phyloP scores from a whole-genome alignment of 2,113 vertebrate genomes.

The Alouatta palliata region DNA sequence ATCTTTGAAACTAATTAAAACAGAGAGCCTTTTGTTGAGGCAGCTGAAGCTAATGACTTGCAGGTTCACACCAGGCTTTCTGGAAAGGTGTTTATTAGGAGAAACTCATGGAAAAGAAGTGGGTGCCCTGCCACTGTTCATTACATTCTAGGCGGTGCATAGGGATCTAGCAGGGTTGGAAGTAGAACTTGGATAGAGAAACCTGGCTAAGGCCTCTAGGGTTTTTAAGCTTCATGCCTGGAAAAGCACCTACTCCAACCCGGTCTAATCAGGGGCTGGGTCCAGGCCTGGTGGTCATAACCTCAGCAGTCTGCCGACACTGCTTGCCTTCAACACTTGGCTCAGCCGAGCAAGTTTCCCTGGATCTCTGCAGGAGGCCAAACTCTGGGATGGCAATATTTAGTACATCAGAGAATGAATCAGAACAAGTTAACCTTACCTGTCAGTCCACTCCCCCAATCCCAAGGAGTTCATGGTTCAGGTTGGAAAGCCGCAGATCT shows the following conservation, averaged over 20 bases:
- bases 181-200: neutral
- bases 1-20: slow-evolving; percentile 59
- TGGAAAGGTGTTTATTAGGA: neutral
- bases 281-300: neutral
- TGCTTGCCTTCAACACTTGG: neutral
- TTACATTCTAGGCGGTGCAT: neutral
- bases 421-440: neutral
- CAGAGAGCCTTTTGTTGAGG: neutral
- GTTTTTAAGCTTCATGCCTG: neutral
- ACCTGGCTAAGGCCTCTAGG: neutral
- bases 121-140: neutral
- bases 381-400: neutral
- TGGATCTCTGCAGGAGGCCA: neutral
- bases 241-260: neutral
- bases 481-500: neutral
- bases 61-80: neutral
- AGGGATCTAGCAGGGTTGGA: neutral
- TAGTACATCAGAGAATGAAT: neutral
- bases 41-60: neutral
- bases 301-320: neutral
- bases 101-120: neutral
- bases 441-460: neutral
- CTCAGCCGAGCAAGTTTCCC: neutral
- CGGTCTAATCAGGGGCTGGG: neutral
- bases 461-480: neutral